Conservation (phyloP, 2,888 invertebrate genomes). For the Rhamphomyia laevipes region DNA sequence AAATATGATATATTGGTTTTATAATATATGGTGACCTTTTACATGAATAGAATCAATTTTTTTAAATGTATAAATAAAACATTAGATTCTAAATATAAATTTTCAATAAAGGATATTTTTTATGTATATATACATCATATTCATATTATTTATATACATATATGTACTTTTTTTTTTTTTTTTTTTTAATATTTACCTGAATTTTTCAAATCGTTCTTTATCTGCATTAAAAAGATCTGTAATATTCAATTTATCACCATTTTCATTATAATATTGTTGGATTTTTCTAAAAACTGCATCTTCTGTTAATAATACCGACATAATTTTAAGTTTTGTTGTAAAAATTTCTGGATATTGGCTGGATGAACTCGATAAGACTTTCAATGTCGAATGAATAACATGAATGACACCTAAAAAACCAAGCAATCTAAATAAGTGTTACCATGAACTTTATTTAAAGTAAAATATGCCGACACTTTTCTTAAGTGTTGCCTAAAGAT, state of each 20-base stretch:
- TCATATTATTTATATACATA: neutral
- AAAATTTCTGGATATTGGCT: no score
- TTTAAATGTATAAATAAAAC: neutral
- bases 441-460: no score
- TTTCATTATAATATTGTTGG: constrained; percentile 57
- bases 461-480: no score
- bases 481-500: no score
- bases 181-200: constrained; percentile 50
- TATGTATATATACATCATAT: no score
- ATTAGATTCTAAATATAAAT: neutral
- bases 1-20: neutral
- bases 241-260: constrained; percentile 67
- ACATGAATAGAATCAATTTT: no score
- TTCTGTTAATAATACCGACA: constrained; percentile 38
- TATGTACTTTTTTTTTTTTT: neutral
- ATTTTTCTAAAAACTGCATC: constrained; percentile 67
- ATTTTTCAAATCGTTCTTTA: constrained; percentile 72
- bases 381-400: no score
- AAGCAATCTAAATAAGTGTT: no score
- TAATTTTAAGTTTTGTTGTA: no score
- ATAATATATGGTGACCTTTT: no score
- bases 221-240: constrained; percentile 71
- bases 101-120: neutral
- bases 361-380: no score
- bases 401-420: no score